Evolutionary conservation across 1,140 invertebrate species (phyloP).

Genomic region (Lucilia cuprina): DNA sequence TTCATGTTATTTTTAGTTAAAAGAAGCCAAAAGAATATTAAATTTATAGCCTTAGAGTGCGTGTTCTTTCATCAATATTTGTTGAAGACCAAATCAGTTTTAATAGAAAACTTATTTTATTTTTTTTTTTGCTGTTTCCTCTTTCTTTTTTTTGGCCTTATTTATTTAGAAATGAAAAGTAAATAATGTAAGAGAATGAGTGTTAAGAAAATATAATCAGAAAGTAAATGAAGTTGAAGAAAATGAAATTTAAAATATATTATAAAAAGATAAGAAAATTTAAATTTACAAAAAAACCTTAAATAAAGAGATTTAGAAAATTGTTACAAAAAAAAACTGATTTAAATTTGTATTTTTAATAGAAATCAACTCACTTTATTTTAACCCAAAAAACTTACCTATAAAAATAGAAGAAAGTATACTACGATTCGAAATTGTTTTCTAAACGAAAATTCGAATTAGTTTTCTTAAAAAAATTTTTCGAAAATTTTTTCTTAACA

Average conservation of each 20-base stretch:
- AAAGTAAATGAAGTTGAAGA: conserved; percentile 5
- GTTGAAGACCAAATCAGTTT: conserved; percentile 2
- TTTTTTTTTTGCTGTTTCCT: not conserved
- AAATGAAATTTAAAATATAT: not conserved
- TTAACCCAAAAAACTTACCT: too few species aligned
- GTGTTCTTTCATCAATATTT: conserved; percentile 2
- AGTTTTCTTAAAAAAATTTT: too few species aligned
- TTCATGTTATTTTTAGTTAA: not conserved
- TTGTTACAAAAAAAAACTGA: too few species aligned
- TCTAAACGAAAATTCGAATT: too few species aligned
- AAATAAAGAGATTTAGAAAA: too few species aligned
- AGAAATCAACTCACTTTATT: too few species aligned
- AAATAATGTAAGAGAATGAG: not conserved
- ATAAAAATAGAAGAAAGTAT: too few species aligned
- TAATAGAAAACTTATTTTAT: not conserved
- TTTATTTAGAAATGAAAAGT: conserved; percentile 15
- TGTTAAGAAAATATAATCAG: not conserved
- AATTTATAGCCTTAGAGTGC: conserved; percentile 17
- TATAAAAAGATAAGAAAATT: not conserved
- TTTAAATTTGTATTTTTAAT: too few species aligned
- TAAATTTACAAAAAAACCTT: too few species aligned
- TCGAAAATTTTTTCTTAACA: too few species aligned
- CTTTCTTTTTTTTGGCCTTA: not conserved
- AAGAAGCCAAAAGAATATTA: conserved; percentile 4
- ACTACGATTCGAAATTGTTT: too few species aligned